Conservation (phyloP, 2,113 vertebrate species). For the Vanacampus margaritifer region DNA sequence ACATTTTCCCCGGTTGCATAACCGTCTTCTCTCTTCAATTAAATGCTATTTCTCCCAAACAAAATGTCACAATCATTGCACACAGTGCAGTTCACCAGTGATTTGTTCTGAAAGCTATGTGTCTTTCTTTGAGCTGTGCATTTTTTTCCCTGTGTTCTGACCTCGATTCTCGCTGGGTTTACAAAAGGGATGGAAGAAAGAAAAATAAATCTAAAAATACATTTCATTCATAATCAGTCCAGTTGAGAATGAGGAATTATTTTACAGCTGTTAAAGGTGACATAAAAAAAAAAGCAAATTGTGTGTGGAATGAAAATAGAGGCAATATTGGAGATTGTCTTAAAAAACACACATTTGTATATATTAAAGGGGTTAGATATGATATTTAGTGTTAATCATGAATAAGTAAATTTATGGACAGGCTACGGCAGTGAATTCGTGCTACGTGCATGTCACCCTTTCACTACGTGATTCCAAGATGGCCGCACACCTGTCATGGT, state of each 20-base stretch:
- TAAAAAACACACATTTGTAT: conserved; percentile 12
- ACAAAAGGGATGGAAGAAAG: conserved; percentile 46
- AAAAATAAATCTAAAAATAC: conserved; percentile 65
- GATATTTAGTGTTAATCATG: background rate
- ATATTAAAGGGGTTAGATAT: conserved; percentile 3
- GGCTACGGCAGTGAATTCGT: conserved; percentile 12
- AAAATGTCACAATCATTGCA: conserved; percentile 74
- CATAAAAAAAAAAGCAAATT: conserved; percentile 20
- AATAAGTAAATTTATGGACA: background rate
- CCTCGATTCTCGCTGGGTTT: conserved; percentile 67
- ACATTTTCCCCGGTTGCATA: conserved; percentile 71
- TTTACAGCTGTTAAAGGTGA: conserved; percentile 43
- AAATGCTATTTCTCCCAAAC: conserved; percentile 74
- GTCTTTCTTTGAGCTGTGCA: conserved; percentile 59
- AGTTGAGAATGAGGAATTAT: conserved; percentile 42
- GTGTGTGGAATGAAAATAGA: background rate
- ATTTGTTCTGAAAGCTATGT: conserved; percentile 75
- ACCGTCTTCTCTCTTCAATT: conserved; percentile 71
- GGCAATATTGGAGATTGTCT: background rate
- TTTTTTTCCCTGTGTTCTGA: conserved; percentile 62
- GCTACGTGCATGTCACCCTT: conserved; percentile 30
- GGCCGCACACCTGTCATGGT: conserved; percentile 65
- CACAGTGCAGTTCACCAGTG: conserved; percentile 63
- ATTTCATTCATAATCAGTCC: conserved; percentile 67
- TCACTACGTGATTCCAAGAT: conserved; percentile 61